Evolutionary conservation across 2,888 invertebrate species (phyloP), one percentile per base, ranked within the genome.

Genomic region (Hipparchia semele): DNA sequence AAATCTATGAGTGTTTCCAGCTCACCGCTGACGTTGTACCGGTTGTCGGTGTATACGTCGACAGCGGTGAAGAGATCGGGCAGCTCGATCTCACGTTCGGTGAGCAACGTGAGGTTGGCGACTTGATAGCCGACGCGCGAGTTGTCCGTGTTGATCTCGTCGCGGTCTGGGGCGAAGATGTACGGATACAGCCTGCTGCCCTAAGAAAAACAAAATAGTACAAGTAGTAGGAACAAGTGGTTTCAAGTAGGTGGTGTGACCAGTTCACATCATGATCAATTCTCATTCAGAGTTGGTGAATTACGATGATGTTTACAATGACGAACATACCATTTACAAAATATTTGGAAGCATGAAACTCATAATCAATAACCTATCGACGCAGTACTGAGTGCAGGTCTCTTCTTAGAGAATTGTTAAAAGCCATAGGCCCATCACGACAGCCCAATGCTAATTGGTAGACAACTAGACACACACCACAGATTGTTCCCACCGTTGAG

Each of bases 121-220:
- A 95, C 90, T 65, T 79, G 80, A 81, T 95, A 95, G 1, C 90
- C 89, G 0, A 95, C 94, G 71, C 91, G 88, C 0, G 95, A 94
- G 84, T 95, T 95, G 62, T 90, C 84, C 0, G 94, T 94, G 76
- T 88, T 85, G 0, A 93, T 92, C 79, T 95, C 92, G 80, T 96
- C 96, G 0, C 83, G 83, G 81, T 95, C 95, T 0, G 86, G 86
- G 0, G 95, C 95, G 75, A 85, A 84, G 54, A 95, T 90, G 23
- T 86, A 79, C 1, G 87, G 89, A 12, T 58, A 1, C 1, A 89
- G 56, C 71, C 83, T 78, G 1, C 73, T 58, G 71, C 87, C 86
- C 94, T 94, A 81, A 4, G 46, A 62, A 3, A 39, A 60, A 60
- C 59, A 23, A 23, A 23, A 23, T 23, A 10, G 10, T 53, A 49